Base-by-base conservation (phyloP, 2,797 vertebrate species). In the Pipistrellus pipistrellus region DNA sequence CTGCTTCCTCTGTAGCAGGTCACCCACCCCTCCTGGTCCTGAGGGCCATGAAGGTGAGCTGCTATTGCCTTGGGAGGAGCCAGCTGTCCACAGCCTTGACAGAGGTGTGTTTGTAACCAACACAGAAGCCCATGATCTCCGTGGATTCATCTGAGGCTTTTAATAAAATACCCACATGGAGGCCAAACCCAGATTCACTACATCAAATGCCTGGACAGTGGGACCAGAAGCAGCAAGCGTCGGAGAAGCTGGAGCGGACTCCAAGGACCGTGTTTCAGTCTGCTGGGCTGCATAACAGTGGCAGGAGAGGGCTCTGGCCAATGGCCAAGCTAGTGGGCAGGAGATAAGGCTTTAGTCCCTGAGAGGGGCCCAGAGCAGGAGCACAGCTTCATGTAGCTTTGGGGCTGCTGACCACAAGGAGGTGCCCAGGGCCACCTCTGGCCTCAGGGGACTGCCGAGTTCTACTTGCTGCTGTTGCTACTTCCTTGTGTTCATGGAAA, bases 101-200 rank as follows among this genome's bases (percentile, higher is more conserved):
- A 12, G n/a, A 68, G 4, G 35, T 10, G 14, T 18, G 14, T 27
- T 3, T 4, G 1, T 1, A 10, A n/a, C 41, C 21, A 27, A 18
- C 1, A 4, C 9, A 44, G n/a, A 12, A 46, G 41, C 53, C 46
- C 11, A 17, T 0, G 7, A 30, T 8, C 20, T 30, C 30, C 8
- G 0, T n/a, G 35, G 53, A 32, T 48, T 57, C 32, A 10, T 17
- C 51, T 17, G 83, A 48, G 41, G 25, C 6, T 44, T n/a, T 71
- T 2, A 55, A 30, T 53, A 41, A 35, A 25, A 53, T 10, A 5
- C 8, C 0, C 20, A 6, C 7, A 4, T 25, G 8, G 35, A 21
- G 32, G 8, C 20, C 41, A 25, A 62, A 17, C 17, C 2, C 7
- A 53, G 32, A 2, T 1, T 41, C 8, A 0, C 2, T 20, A 0